phyloP scores from a whole-genome alignment of 1,140 invertebrate genomes.

The Brachionus sp. region DNA sequence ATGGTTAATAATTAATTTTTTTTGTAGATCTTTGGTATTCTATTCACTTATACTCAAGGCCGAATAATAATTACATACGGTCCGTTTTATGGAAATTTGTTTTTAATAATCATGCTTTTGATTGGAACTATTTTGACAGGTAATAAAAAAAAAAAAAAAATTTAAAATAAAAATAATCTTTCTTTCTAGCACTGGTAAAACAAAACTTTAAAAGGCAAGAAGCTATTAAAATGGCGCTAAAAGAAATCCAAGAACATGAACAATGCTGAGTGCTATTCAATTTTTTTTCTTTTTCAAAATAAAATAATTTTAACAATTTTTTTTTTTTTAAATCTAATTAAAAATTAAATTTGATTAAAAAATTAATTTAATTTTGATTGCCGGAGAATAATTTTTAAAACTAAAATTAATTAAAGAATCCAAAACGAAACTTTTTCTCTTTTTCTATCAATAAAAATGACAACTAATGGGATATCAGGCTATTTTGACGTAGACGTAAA shows the following conservation, averaged over 20 bases:
- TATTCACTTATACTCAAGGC: constrained; percentile 19
- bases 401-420: background rate
- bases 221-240: background rate
- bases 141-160: background rate
- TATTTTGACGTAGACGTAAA: constrained; percentile 3
- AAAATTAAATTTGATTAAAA: background rate
- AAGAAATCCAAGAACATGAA: constrained; percentile 20
- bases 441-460: background rate
- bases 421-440: background rate
- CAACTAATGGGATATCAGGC: background rate
- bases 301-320: background rate
- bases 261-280: background rate
- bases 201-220: constrained; percentile 31
- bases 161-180: background rate
- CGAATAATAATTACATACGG: background rate
- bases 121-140: constrained; percentile 29
- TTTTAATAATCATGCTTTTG: background rate
- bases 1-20: background rate
- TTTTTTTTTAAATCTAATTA: background rate
- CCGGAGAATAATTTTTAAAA: background rate
- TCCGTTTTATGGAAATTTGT: constrained; percentile 7
- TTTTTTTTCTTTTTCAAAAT: background rate
- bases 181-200: background rate
- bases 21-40: constrained; percentile 10
- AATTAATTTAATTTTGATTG: background rate